Percentiles rank a stretch among this genome's conserved stretches.
These are phyloP conservation scores for Helicolenus hilgendorfi DNA, from an alignment of 2,797 vertebrate species.

Conservation along the genomic window DNA sequence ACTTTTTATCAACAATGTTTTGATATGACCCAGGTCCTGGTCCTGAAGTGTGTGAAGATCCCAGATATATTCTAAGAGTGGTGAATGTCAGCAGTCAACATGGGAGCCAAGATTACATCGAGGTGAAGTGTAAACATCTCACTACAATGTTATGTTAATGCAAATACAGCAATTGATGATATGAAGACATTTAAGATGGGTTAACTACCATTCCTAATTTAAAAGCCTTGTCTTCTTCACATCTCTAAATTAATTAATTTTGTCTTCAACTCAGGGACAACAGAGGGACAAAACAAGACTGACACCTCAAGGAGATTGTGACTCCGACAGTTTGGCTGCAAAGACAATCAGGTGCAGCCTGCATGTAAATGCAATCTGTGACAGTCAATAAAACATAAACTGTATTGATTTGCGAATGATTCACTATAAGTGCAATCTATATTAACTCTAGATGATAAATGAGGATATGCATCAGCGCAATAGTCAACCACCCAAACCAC, in stretches of 20 bases:
- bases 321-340: conserved; percentile 40
- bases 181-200: background rate
- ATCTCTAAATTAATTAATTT: conserved; percentile 15
- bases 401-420: conserved; percentile 75
- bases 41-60: background rate
- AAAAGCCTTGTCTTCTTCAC: background rate
- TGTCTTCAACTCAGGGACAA: conserved; percentile 1
- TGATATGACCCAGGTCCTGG: background rate
- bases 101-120: background rate
- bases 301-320: conserved; percentile 31
- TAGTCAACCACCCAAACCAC: conserved; percentile 43
- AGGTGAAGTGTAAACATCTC: conserved; percentile 8
- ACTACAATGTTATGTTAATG: background rate
- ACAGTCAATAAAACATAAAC: conserved; percentile 72
- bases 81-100: background rate
- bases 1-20: background rate
- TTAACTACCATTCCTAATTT: background rate
- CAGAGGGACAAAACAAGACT: background rate
- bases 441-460: conserved; percentile 59
- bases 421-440: conserved; percentile 60
- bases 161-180: background rate
- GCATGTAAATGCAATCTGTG: conserved; percentile 68
- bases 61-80: background rate
- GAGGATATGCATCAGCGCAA: conserved; percentile 43
- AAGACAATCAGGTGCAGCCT: conserved; percentile 62